phyloP scores from a whole-genome alignment of 2,888 invertebrate species.

The Hanleya hanleyi region DNA sequence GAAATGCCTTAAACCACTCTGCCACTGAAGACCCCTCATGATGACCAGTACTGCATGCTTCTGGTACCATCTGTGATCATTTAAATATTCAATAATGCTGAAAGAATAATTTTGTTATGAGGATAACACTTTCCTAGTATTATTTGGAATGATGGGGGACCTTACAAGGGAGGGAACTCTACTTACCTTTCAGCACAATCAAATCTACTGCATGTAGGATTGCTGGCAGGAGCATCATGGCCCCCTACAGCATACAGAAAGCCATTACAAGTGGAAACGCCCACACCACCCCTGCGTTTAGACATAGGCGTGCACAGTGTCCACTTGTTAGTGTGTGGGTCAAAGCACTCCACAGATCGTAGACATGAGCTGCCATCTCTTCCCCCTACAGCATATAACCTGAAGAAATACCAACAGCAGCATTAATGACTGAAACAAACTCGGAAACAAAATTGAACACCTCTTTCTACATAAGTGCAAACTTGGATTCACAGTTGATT shows the following conservation, averaged over 20 bases:
- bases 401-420: conserved; percentile 72
- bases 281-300: conserved; percentile 89
- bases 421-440: too few species aligned
- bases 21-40: too few species aligned
- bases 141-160: too few species aligned
- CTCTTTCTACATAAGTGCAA: too few species aligned
- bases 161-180: neutral
- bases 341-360: conserved; percentile 90
- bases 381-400: conserved; percentile 93
- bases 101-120: too few species aligned
- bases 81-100: too few species aligned
- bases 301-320: conserved; percentile 90
- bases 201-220: conserved; percentile 86
- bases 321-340: conserved; percentile 87
- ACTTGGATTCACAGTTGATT: too few species aligned
- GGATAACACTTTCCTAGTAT: too few species aligned
- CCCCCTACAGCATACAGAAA: conserved; percentile 94
- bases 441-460: too few species aligned
- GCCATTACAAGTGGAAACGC: conserved; percentile 90
- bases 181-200: conserved; percentile 90
- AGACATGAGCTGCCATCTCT: conserved; percentile 93
- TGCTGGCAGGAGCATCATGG: conserved; percentile 93
- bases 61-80: too few species aligned
- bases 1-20: too few species aligned
- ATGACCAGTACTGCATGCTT: too few species aligned